Base-by-base conservation (phyloP, 2,113 vertebrate species). In the Syrmaticus mikado region DNA sequence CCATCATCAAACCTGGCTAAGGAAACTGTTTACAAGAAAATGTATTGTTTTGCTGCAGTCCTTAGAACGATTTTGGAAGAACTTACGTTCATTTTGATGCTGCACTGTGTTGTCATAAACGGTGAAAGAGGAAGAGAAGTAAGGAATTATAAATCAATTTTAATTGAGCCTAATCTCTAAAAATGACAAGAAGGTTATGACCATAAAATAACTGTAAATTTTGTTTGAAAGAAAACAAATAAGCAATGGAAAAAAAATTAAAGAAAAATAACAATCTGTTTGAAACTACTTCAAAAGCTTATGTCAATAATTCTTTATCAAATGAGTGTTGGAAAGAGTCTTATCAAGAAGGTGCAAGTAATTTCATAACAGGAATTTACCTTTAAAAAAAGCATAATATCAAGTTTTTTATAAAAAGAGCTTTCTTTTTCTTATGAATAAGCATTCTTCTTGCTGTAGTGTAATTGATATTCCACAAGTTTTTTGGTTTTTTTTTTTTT, bases 81-180 rank as follows among this genome's bases (percentile, higher is more conserved):
- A 71, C 70, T 85, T 38, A 46, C 64, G 10, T 7, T 3, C 67
- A 5, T 19, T 78, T 64, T 58, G 46, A 19, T 36, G 21, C 55
- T 64, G 38, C 30, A 28, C 13, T 82, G 22, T 58, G 67, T 40
- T 84, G 41, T 55, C 83, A 87, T 78, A 43, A 87, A 34, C 87
- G 61, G 55, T 68, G 12, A 74, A 82, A 75, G 74, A 61, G 68
- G 28, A 71, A 45, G 62, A 95, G 10, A 80, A 45, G 8, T 75
- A 91, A 71, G 30, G n/a, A 62, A 32, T 38, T 78, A 43, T 74
- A 93, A 81, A 92, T 78, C 48, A 82, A 18, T 94, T 96, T 77
- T 74, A 93, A 94, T 88, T 76, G 21, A 89, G 27, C 45, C 61
- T 78, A 40, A 18, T 64, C 60, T 78, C 92, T 75, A 67, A 88